Conservation (phyloP, 2,113 vertebrate species). For the Chaetorhynchus papuensis region DNA sequence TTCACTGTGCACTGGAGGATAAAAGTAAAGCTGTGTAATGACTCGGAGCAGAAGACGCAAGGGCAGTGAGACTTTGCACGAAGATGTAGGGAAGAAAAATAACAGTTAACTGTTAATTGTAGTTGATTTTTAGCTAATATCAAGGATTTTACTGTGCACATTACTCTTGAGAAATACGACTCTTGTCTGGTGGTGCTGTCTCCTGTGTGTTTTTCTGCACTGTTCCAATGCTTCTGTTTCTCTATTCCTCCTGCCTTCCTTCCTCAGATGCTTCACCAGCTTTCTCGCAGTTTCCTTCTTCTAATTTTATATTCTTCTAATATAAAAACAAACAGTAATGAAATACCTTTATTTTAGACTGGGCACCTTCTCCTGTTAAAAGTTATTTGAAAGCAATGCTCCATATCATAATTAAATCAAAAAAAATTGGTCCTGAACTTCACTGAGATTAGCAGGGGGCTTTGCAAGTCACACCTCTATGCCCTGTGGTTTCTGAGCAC, state of each 20-base stretch:
- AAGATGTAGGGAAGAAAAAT: neutral
- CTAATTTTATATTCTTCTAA: accelerated
- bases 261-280: neutral
- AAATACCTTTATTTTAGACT: neutral
- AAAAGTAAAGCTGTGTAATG: neutral
- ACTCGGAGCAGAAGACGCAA: neutral
- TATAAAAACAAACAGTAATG: neutral
- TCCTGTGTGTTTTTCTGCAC: neutral
- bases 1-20: neutral
- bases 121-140: neutral
- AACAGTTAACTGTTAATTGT: neutral
- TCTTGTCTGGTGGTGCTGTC: neutral
- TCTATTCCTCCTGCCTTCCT: neutral
- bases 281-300: neutral
- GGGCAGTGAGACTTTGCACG: neutral
- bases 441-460: neutral
- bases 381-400: neutral
- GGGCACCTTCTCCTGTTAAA: neutral
- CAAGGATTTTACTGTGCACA: neutral
- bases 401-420: neutral
- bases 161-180: neutral
- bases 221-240: neutral
- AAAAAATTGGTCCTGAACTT: neutral
- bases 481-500: neutral
- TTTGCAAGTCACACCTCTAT: neutral